Base-by-base conservation (phyloP, 2,113 vertebrate genomes). In the Mohoua ochrocephala region DNA sequence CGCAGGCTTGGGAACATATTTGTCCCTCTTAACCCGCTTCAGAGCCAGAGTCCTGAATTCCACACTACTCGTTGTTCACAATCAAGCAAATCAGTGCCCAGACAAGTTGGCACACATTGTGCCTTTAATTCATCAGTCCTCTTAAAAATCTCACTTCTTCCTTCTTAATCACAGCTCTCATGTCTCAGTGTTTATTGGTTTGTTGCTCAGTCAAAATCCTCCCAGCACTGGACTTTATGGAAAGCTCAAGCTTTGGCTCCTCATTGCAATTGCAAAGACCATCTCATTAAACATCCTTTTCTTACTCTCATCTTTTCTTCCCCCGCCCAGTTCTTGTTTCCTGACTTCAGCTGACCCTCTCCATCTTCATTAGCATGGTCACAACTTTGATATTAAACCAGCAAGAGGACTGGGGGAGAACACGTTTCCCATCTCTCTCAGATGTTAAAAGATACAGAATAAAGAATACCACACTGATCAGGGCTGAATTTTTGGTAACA, bases 1-100 rank as follows among this genome's bases (percentile, higher is more conserved):
- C 30, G 49, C 3, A 6, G 16, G 17, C 31, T 53, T 73, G 27
- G 41, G 27, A 91, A 64, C 33, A 22, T 11, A 56, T 15, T 26
- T 73, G 12, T 5, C 7, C 7, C 31, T n/a, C 10, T 35, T 30
- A 28, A 69, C 5, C 26, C 0, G 0, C n/a, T 68, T 91, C 65
- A 83, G 61, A 81, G 52, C 17, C 59, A 70, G 27, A 39, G n/a
- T 41, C 31, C 57, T 47, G 45, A 44, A 61, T 12, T 57, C 23
- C 47, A 75, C 1, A 1, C 11, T 52, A 54, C 24, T 44, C 8
- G 33, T 10, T 5, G 1, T 11, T 45, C 50, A 87, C 17, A 60
- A 9, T 31, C 47, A 49, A 64, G n/a, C 26, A 77, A n/a, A 54
- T 20, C 39, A 63, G 44, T 68, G 50, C 30, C 41, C 60, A 49